Evolutionary conservation across 2,113 vertebrate genomes (phyloP), one percentile per base, ranked within the genome.

Genomic region (Sphaerodactylus townsendi): DNA sequence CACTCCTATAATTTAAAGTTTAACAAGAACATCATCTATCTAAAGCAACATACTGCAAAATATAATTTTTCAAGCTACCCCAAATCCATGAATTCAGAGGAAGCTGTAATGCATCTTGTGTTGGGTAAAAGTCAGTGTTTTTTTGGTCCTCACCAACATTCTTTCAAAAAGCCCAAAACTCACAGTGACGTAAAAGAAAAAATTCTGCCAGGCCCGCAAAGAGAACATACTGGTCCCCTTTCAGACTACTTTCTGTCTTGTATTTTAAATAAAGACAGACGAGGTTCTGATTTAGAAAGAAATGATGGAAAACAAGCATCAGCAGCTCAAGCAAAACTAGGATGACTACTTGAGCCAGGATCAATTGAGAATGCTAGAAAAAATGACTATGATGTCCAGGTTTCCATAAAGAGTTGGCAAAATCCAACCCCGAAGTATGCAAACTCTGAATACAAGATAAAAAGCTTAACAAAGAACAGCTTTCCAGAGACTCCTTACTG

Each of bases 291-390:
- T n/a, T 10, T 53, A 30, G 30, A 83, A 37, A 33, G 5, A 19
- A 73, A 17, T 25, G 23, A 53, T 13, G 50, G 65, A 84, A 84
- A 85, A 82, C 33, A 7, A 77, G 75, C 66, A 46, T 19, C 50
- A 19, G 41, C 4, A 23, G 14, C 35, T 17, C 53, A 79, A 33
- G 76, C 7, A 71, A 73, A 56, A 48, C 78, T 50, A 19, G 19
- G 46, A 73, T 35, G 53, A 62, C 23, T 78, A n/a, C 64, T 80
- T 85, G 66, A 77, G 84, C 77, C 66, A 50, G 25, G 48, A 79
- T 21, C 59, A 17, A n/a, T 23, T 39, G 10, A 53, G 78, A 72
- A 72, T 46, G 23, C 15, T 21, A 37, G 50, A n/a, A 44, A 44
- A 17, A 19, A 10, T n/a, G 37, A 3, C 5, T 23, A 30, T 41